Conservation (phyloP, 1,140 invertebrate species). For the Bombus huntii region DNA sequence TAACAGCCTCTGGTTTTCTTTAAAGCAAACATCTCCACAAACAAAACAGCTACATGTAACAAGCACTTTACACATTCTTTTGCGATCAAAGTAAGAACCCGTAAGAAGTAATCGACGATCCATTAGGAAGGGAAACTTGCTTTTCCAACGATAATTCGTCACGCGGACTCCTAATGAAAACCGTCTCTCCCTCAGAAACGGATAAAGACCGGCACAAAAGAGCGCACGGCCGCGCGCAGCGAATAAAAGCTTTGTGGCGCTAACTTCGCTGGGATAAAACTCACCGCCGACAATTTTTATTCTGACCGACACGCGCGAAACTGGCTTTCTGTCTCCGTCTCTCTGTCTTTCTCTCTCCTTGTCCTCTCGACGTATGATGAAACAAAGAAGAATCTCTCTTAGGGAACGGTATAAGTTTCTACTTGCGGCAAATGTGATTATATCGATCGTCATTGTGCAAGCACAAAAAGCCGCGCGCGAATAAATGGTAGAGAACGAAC, state of each 20-base stretch:
- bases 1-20: background rate
- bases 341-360: background rate
- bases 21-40: too few species aligned
- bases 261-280: background rate
- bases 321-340: background rate
- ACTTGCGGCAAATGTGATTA: slow-evolving; percentile 59
- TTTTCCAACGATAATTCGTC: background rate
- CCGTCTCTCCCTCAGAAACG: background rate
- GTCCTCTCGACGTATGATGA: slow-evolving; percentile 31
- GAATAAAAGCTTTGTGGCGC: slow-evolving; percentile 16
- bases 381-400: slow-evolving; percentile 57
- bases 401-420: slow-evolving; percentile 52
- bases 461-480: slow-evolving; percentile 31
- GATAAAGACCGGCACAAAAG: slow-evolving; percentile 27
- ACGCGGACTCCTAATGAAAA: slow-evolving; percentile 21
- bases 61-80: background rate
- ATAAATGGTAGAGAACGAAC: slow-evolving; percentile 32
- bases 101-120: background rate
- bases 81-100: background rate
- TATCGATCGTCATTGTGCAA: slow-evolving; percentile 62
- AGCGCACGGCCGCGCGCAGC: background rate
- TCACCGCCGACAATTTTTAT: slow-evolving; percentile 39
- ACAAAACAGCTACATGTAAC: background rate
- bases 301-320: slow-evolving; percentile 33
- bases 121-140: background rate